Evolutionary conservation across 2,888 invertebrate species (phyloP).

Genomic region (Pollenia labialis): DNA sequence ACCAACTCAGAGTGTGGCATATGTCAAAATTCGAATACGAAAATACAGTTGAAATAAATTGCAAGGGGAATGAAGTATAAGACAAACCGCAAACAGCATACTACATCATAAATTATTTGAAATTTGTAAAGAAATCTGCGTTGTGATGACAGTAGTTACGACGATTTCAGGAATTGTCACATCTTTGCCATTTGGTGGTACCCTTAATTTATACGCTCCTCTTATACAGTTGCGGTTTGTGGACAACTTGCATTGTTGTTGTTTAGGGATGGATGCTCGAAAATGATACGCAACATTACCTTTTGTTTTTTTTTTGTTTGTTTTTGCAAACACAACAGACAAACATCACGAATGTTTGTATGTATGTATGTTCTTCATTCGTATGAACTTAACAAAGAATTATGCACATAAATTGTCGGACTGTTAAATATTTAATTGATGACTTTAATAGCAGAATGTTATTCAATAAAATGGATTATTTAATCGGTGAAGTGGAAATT

Average conservation of each 20-base stretch:
- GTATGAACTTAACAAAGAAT: background rate
- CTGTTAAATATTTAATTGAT: constrained; percentile 56
- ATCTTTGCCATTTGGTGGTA: constrained; percentile 43
- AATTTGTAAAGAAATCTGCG: constrained; percentile 63
- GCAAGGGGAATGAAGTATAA: background rate
- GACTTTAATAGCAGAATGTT: constrained; percentile 49
- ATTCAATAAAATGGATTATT: constrained; percentile 60
- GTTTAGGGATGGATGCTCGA: constrained; percentile 65
- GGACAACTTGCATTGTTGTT: constrained; percentile 34
- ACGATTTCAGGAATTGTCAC: constrained; percentile 38
- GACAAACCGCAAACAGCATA: constrained; percentile 12
- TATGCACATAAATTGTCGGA: background rate
- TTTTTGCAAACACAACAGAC: constrained; percentile 8
- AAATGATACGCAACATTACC: constrained; percentile 73
- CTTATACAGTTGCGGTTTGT: constrained; percentile 44
- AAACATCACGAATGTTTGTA: background rate
- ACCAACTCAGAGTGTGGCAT: constrained; percentile 68
- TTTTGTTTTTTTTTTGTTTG: constrained; percentile 38
- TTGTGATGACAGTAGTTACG: constrained; percentile 63
- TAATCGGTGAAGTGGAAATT: constrained; percentile 57
- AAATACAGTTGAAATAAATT: constrained; percentile 15
- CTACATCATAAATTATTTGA: constrained; percentile 66
- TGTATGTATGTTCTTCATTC: background rate
- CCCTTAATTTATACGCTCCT: constrained; percentile 55
- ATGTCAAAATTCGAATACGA: constrained; percentile 64